Percentiles rank a stretch among this genome's conserved stretches.
phyloP scores from a whole-genome alignment of 2,113 vertebrate genomes.

The Myrmecophaga tridactyla region DNA sequence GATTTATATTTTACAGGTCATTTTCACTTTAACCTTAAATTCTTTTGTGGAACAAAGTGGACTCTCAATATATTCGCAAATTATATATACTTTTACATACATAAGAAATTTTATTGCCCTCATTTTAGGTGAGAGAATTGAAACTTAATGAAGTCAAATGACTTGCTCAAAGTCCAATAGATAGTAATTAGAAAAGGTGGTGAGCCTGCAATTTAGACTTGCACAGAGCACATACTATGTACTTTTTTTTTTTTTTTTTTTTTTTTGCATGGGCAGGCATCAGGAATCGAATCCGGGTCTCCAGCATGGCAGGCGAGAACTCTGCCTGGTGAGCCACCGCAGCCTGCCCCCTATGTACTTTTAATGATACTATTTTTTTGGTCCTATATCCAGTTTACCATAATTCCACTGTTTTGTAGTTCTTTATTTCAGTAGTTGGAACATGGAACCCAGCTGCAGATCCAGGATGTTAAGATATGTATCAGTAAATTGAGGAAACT shows the following conservation, averaged over 20 bases:
- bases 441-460: too few relatives aligned
- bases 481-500: neutral
- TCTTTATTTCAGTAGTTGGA: neutral
- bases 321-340: too few relatives aligned
- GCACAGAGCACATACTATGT: neutral
- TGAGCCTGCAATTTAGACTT: fast-evolving
- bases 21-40: neutral
- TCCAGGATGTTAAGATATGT: too few relatives aligned
- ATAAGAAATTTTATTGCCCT: neutral
- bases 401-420: fast-evolving
- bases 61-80: neutral
- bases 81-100: neutral
- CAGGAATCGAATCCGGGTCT: too few relatives aligned
- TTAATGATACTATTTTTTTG: neutral
- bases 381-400: too few relatives aligned
- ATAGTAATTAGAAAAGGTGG: neutral
- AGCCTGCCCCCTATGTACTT: too few relatives aligned
- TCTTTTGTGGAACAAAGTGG: neutral
- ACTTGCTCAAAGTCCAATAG: neutral
- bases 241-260: too few relatives aligned
- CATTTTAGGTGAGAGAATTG: neutral
- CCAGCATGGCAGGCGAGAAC: too few relatives aligned
- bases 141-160: too few relatives aligned
- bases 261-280: too few relatives aligned
- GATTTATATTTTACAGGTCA: neutral